Evolutionary conservation across 1,140 invertebrate species (phyloP), one percentile per base, ranked within the genome.

Genomic region (Idris sp.): DNA sequence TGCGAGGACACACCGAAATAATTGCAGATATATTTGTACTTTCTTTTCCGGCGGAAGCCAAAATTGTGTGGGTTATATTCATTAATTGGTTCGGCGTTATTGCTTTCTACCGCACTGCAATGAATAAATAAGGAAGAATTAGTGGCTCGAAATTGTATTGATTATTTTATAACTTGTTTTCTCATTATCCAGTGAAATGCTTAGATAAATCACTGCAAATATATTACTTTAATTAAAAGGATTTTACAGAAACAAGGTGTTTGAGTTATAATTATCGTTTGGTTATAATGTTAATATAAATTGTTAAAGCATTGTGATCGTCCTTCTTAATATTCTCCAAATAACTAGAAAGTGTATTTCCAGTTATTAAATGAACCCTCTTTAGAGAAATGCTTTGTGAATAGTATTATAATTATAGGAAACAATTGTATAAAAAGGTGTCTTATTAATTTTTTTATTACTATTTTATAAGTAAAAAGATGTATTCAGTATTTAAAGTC

Each of bases 191-290:
- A 48, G 38, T 38, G 31, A 54, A 67, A 48, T 31, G 25, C 31
- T 65, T 53, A 44, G 41, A 65, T 56, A 67, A 67, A 67, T 67
- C 62, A 51, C 15, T 9, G 5, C 2, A 40, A 67, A 67, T 58
- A 35, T 67, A 67, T 67, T 38, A 49, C 51, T 67, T 49, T 43
- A 56, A 67, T 67, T 67, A 67, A 67, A 67, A 67, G 62, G 62
- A 67, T 56, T 67, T 49, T 13, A 4, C n/a, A 35, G 40, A n/a
- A 65, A 49, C n/a, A n/a, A n/a, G n/a, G n/a, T n/a, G n/a, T n/a
- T n/a, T n/a, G n/a, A n/a, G n/a, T n/a, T n/a, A n/a, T n/a, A n/a
- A n/a, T n/a, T n/a, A 46, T 58, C 53, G 4, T 33, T 59, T 38
- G 43, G 22, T 10, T 9, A 15, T 38, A 44, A 54, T 22, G 61